phyloP scores from a whole-genome alignment of 2,113 vertebrate species.

The Megaleporinus macrocephalus region DNA sequence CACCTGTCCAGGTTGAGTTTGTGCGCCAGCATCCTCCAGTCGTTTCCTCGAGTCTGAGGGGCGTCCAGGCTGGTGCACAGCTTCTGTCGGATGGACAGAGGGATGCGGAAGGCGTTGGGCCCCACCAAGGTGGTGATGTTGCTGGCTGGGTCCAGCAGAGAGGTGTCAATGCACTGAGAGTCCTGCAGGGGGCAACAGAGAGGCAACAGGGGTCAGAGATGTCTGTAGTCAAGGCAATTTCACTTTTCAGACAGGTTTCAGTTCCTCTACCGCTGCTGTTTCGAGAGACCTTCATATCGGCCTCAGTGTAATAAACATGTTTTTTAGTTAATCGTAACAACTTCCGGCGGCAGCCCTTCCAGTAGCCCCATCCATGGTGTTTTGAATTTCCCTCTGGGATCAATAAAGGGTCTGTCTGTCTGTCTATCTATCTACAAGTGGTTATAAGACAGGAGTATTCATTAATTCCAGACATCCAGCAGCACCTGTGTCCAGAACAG shows the following conservation, averaged over 20 bases:
- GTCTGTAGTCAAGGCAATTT: too few relatives aligned
- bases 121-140: constrained; percentile 90
- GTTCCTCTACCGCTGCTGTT: too few relatives aligned
- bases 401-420: too few relatives aligned
- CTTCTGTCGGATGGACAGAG: constrained; percentile 95
- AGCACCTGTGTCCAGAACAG: background rate
- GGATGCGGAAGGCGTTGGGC: constrained; percentile 93
- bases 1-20: constrained; percentile 97
- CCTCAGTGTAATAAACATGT: background rate
- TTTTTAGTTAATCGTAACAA: background rate
- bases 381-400: too few relatives aligned
- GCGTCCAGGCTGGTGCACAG: constrained; percentile 96
- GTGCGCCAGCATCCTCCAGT: constrained; percentile 97
- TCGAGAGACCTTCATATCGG: background rate
- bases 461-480: background rate
- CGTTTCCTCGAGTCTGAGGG: constrained; percentile 92
- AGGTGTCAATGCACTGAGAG: constrained; percentile 85
- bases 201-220: background rate
- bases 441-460: background rate
- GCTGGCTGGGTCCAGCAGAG: constrained; percentile 88
- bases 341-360: too few relatives aligned
- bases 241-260: background rate
- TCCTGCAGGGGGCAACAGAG: constrained; percentile 78
- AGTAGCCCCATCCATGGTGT: too few relatives aligned
- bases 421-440: too few relatives aligned